Evolutionary conservation across 2,113 vertebrate species (phyloP), one percentile per base, ranked within the genome.

Genomic region (Hippocampus abdominalis): DNA sequence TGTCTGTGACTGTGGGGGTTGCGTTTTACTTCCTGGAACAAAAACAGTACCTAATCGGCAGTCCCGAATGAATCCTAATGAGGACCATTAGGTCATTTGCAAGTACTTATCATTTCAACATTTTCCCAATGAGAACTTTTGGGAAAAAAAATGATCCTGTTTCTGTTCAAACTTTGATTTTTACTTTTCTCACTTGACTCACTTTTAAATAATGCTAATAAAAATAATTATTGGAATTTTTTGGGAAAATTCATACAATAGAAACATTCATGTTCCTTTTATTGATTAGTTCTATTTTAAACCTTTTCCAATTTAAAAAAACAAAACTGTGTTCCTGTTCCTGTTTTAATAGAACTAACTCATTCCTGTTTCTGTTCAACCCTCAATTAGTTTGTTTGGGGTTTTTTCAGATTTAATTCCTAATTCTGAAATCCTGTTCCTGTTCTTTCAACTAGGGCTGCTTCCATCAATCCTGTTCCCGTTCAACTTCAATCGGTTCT

Each of bases 41-140:
- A 73, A 79, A 77, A 84, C 75, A 78, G 61, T 53, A 57, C 75
- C 70, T 75, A 71, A 60, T 77, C 61, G 4, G 10, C 7, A 80
- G 20, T 63, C 65, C 63, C 68, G 85, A 81, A 88, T 85, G 82
- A 79, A 79, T 83, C 79, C 72, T 82, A 88, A 86, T 77, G 77
- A 82, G 69, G 8, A 78, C 73, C 49, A 59, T 70, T 76, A n/a
- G n/a, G 74, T 80, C 80, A 82, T 71, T 21, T 71, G 61, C 76
- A 70, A 80, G 54, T 68, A 64, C 42, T 44, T 44, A 13, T 3
- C 3, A 21, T 20, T 20, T 51, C 7, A 20, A 20, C 49, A 53
- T 49, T 49, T 49, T 16, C 18, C 8, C 18, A 18, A 49, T 49
- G 48, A 49, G 18, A 21, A 49, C 48, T 6, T 7, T 21, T 49